Percentiles rank a stretch among this genome's conserved stretches.
Conservation (phyloP, 2,113 vertebrate genomes). For the Alces alces region DNA sequence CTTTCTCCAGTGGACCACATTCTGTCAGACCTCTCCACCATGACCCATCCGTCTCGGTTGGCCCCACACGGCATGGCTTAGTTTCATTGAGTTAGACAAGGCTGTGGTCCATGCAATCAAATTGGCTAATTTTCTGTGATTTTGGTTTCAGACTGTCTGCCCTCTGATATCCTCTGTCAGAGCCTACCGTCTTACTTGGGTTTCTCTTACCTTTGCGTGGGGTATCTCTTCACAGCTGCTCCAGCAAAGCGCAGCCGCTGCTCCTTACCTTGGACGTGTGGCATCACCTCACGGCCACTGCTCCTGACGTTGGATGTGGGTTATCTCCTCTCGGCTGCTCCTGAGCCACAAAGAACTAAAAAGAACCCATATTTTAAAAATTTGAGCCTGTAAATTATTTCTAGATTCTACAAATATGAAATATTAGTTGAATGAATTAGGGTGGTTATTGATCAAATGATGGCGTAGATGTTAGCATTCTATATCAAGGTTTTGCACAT, state of each 20-base stretch:
- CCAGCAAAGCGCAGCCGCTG: not conserved
- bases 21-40: not conserved
- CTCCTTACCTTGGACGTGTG: rapidly evolving
- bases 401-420: not conserved
- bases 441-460: not conserved
- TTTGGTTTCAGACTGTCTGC: not conserved
- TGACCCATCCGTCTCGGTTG: rapidly evolving
- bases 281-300: not conserved
- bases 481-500: not conserved
- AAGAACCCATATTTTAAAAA: not conserved
- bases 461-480: not conserved
- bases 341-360: not conserved
- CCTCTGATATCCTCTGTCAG: not conserved
- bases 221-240: not conserved
- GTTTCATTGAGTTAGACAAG: not conserved
- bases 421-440: not conserved
- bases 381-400: not conserved
- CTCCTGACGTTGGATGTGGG: not conserved
- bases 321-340: not conserved
- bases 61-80: not conserved
- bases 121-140: not conserved
- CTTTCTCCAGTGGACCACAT: not conserved
- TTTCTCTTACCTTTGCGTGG: rapidly evolving
- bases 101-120: not conserved
- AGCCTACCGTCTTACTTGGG: rapidly evolving